These are phyloP conservation scores for Pemphredon lugubris DNA, from an alignment of 2,888 invertebrate genomes.

Conservation along the genomic window DNA sequence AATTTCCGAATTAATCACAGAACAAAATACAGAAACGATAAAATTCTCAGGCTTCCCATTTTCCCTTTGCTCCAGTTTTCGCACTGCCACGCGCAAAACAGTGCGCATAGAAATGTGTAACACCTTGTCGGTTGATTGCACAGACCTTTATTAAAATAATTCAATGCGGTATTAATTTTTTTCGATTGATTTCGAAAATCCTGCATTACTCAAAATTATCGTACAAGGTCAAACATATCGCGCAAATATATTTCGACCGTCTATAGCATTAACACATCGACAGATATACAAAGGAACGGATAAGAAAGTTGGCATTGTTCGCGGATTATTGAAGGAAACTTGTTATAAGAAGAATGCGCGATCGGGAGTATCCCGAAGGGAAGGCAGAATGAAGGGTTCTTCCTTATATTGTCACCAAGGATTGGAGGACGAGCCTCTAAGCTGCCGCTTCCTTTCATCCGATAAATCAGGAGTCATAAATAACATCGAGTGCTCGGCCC, in stretches of 20 bases:
- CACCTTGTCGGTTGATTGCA: too few relatives aligned
- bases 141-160: too few relatives aligned
- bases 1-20: too few relatives aligned
- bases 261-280: neutral
- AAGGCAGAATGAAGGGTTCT: conserved; percentile 55
- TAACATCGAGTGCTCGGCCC: conserved; percentile 75
- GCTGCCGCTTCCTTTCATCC: conserved; percentile 76
- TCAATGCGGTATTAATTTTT: too few relatives aligned
- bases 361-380: conserved; percentile 27
- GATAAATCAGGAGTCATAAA: conserved; percentile 80
- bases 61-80: too few relatives aligned
- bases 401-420: conserved; percentile 72
- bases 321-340: conserved; percentile 14
- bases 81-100: too few relatives aligned
- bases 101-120: too few relatives aligned
- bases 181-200: too few relatives aligned
- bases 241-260: neutral
- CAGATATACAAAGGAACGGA: neutral
- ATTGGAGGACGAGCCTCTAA: conserved; percentile 71
- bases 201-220: too few relatives aligned
- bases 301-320: conserved; percentile 7
- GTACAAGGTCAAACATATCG: neutral
- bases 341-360: conserved; percentile 23
- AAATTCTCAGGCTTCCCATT: too few relatives aligned
- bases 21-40: too few relatives aligned